Base-by-base conservation (phyloP, 2,888 invertebrate species). In the Idaea aversata region DNA sequence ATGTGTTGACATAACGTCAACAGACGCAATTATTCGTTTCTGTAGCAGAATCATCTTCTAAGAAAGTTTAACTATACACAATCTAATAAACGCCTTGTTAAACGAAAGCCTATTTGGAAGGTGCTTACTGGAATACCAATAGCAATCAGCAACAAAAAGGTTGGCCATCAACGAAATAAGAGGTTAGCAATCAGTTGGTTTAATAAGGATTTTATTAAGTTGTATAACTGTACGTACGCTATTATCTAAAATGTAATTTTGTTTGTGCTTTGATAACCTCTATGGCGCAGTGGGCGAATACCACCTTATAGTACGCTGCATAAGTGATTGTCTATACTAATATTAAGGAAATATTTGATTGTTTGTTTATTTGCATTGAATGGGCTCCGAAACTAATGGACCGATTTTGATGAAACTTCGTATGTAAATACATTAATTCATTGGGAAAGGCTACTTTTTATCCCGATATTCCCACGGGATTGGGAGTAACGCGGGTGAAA, bases 101-200 rank as follows among this genome's bases (percentile, higher is more conserved):
- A 47, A 59, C 63, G 38, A 63, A 58, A 16, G 15, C 16, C 16
- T 59, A 59, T 59, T 59, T 59, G n/a, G 10, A 13, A 47, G 7
- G 47, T 47, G 47, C 47, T 47, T 47, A 10, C 47, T 47, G 47
- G 47, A 47, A 47, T 47, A 47, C 47, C 47, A 47, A 47, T 47
- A 7, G 47, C 47, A 47, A 47, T 47, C 25, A 59, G 25, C 5
- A 15, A 59, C 59, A 59, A 15, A 16, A 15, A n/a, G 59, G 16
- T 34, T 34, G 34, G 60, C 7, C 60, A 34, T 60, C 10, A 16
- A 47, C 10, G 47, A 60, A 60, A 60, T 13, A 60, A 34, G 60
- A 60, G 60, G 34, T 34, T 60, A 25, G 25, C 60, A 60, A 60
- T 60, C 34, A 25, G 60, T 6, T 34, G 25, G 60, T 34, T 10